phyloP scores from a whole-genome alignment of 2,113 vertebrate species.

The Pycnonotus jocosus region DNA sequence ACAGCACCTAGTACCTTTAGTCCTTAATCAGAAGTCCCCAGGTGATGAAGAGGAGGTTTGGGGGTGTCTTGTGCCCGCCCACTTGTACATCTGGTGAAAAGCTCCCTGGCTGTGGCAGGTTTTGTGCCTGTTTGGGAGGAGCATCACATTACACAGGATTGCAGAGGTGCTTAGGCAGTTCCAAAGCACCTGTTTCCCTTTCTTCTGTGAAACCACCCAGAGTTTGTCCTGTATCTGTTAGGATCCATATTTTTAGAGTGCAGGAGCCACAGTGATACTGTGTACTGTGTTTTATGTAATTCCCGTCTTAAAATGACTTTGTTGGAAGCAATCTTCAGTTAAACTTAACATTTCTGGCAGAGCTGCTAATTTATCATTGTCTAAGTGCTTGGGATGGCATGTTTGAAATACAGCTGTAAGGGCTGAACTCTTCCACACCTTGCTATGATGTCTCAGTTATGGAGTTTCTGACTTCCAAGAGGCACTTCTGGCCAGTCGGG shows the following conservation, averaged over 20 bases:
- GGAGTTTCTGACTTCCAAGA: neutral
- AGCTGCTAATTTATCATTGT: neutral
- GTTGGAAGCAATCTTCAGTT: neutral
- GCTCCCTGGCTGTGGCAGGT: fast-evolving
- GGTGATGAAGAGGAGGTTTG: neutral
- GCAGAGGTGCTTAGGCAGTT: neutral
- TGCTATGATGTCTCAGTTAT: fast-evolving
- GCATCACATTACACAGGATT: fast-evolving
- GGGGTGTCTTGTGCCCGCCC: neutral
- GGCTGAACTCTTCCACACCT: neutral
- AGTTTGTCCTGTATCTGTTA: neutral
- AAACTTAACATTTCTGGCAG: neutral
- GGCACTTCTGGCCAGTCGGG: fast-evolving
- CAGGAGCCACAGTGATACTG: neutral
- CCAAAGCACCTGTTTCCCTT: neutral
- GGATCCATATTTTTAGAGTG: fast-evolving
- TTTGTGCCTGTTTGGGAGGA: neutral
- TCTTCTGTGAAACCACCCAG: neutral
- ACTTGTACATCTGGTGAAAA: neutral
- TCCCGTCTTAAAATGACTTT: neutral
- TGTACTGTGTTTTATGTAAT: neutral
- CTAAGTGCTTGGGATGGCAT: neutral
- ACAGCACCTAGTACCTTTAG: neutral
- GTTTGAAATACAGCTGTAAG: neutral
- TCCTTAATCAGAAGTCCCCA: neutral